Evolutionary conservation across 2,888 invertebrate species (phyloP).

Genomic region (Ametastegia equiseti): DNA sequence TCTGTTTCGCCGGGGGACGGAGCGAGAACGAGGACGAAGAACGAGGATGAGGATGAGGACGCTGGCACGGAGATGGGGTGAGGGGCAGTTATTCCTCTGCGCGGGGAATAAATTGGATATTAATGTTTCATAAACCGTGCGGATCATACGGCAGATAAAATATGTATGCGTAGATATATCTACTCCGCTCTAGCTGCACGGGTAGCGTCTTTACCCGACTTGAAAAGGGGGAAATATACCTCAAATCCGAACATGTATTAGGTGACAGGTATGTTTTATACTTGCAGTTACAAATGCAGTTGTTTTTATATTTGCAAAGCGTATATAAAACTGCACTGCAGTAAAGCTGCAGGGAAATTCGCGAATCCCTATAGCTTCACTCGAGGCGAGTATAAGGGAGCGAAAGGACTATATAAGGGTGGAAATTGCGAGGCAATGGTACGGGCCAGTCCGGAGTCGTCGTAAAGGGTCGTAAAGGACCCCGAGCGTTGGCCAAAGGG

Average conservation of each 20-base stretch:
- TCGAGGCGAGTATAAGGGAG: not conserved
- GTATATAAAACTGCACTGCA: no score
- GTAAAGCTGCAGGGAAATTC: not conserved
- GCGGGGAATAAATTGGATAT: slow-evolving; percentile 71
- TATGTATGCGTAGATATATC: slow-evolving; percentile 5
- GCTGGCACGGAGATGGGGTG: slow-evolving; percentile 47
- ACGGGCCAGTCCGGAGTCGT: slow-evolving; percentile 17
- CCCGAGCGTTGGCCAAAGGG: slow-evolving; percentile 37
- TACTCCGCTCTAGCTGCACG: not conserved
- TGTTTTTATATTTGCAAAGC: not conserved
- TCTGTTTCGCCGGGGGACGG: slow-evolving; percentile 48
- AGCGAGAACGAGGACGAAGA: slow-evolving; percentile 54
- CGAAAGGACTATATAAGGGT: slow-evolving; percentile 8
- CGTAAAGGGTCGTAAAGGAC: slow-evolving; percentile 36
- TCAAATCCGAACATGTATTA: not conserved
- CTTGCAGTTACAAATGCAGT: no score
- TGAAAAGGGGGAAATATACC: not conserved
- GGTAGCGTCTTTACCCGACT: not conserved
- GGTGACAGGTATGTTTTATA: no score
- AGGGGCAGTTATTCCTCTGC: slow-evolving; percentile 60
- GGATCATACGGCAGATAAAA: slow-evolving; percentile 47
- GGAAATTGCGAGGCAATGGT: slow-evolving; percentile 25
- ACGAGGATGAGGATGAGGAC: not conserved
- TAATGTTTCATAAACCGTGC: slow-evolving; percentile 68
- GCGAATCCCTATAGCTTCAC: not conserved